Percentiles rank a stretch among this genome's conserved stretches.
Conservation (phyloP, 2,888 invertebrate species). For the Trissolcus brochymenae region DNA sequence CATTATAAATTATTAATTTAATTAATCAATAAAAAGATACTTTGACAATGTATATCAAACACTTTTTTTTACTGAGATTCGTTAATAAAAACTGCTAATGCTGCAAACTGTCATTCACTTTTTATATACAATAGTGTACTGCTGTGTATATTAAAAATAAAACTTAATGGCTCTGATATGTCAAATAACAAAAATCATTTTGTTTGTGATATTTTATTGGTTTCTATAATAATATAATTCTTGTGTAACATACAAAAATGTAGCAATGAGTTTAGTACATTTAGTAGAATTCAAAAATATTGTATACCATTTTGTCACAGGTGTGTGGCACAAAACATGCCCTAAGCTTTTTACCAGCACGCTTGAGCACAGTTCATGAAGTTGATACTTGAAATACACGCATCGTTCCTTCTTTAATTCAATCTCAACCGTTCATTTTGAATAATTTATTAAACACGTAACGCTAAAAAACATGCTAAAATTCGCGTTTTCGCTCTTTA, state of each 20-base stretch:
- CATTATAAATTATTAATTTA: conserved; percentile 3
- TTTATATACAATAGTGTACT: background rate
- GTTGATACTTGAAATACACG: no score
- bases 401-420: no score
- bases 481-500: no score
- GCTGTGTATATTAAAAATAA: background rate
- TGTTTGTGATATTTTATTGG: conserved; percentile 47
- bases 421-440: no score
- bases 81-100: conserved; percentile 23
- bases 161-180: background rate
- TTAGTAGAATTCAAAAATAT: conserved; percentile 53
- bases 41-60: background rate
- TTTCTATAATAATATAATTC: conserved; percentile 32
- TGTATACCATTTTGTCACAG: conserved; percentile 52
- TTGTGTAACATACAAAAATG: conserved; percentile 52
- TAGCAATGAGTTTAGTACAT: conserved; percentile 48
- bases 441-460: no score
- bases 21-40: background rate
- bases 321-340: conserved; percentile 41
- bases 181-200: background rate
- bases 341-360: no score
- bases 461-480: no score
- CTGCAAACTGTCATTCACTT: background rate
- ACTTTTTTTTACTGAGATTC: conserved; percentile 4
- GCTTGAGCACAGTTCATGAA: no score